These are phyloP conservation scores for Etheostoma nigrum DNA, from an alignment of 2,797 vertebrate species.

Conservation along the genomic window DNA sequence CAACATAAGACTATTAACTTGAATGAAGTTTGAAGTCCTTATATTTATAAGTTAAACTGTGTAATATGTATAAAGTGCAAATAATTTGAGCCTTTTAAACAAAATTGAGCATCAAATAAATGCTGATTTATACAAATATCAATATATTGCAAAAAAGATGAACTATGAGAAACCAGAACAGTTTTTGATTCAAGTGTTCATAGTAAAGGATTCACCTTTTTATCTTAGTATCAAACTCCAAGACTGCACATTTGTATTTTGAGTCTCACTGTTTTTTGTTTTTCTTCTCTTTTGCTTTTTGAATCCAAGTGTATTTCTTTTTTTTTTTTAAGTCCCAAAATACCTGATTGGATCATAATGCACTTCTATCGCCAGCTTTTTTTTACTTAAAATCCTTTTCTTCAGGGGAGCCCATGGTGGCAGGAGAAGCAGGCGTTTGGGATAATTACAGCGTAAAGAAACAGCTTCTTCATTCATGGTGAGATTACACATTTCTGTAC, in stretches of 20 bases:
- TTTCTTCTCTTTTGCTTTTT: too few relatives aligned
- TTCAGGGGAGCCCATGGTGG: constrained; percentile 94
- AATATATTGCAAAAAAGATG: not conserved
- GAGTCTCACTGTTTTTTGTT: not conserved
- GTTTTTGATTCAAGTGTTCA: not conserved
- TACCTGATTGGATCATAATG: not conserved
- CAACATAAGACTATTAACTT: not conserved
- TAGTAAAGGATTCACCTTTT: not conserved
- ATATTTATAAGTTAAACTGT: not conserved
- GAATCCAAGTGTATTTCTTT: not conserved
- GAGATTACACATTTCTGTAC: constrained; percentile 47
- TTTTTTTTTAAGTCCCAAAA: not conserved
- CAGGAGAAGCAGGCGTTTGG: constrained; percentile 93
- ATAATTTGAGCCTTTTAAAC: not conserved
- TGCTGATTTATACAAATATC: not conserved
- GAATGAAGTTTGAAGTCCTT: not conserved
- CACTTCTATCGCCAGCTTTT: not conserved
- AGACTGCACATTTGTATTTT: not conserved
- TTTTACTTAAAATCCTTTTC: not conserved
- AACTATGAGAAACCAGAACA: not conserved
- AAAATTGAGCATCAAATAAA: not conserved
- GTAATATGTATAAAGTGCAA: not conserved
- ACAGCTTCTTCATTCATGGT: constrained; percentile 98
- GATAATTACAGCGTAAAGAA: constrained; percentile 99
- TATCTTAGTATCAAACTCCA: not conserved